These are phyloP conservation scores for Stigmatopora nigra DNA, from an alignment of 2,113 vertebrate genomes.

Conservation along the genomic window DNA sequence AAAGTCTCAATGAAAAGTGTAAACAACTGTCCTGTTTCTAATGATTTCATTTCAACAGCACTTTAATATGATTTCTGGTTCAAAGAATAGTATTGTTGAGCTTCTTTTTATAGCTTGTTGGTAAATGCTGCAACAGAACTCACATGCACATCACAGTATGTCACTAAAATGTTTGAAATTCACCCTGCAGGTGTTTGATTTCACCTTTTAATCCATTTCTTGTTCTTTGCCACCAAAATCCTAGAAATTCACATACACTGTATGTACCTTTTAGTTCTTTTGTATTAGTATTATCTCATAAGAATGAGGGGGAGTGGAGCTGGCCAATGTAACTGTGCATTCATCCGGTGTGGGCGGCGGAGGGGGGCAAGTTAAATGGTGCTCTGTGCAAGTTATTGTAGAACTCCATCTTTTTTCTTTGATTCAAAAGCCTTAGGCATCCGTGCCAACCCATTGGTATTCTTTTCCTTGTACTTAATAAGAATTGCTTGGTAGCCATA, in stretches of 20 bases:
- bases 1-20: too few species aligned
- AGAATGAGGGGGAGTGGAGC: neutral
- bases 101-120: too few species aligned
- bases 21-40: too few species aligned
- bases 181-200: neutral
- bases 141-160: too few species aligned
- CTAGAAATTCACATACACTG: too few species aligned
- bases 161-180: neutral
- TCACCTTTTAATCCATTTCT: neutral
- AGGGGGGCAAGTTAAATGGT: neutral
- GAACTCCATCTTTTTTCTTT: neutral
- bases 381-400: neutral
- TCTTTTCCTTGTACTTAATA: neutral
- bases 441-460: neutral
- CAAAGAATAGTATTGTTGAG: too few species aligned
- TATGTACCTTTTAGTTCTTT: neutral
- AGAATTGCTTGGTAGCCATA: neutral
- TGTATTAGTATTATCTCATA: neutral
- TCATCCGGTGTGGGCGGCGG: neutral
- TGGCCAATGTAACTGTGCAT: neutral
- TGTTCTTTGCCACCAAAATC: neutral
- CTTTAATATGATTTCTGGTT: too few species aligned
- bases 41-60: too few species aligned
- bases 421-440: neutral
- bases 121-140: too few species aligned